Percentiles rank a stretch among this genome's conserved stretches.
Evolutionary conservation across 2,113 vertebrate genomes (phyloP).

Genomic region (Pseudonaja textilis): DNA sequence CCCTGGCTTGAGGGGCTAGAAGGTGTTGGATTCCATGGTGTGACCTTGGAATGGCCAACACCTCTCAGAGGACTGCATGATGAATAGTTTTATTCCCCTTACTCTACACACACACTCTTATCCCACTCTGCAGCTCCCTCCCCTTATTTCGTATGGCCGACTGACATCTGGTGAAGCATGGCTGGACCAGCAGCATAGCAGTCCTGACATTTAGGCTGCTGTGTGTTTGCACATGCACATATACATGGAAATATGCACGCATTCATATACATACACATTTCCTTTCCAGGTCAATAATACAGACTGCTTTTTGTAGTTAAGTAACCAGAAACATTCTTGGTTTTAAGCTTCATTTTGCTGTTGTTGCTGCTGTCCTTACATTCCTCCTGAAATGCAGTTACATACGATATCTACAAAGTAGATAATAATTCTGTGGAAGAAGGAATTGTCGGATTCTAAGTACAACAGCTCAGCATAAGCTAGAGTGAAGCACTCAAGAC

Average conservation of each 20-base stretch:
- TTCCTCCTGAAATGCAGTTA: not conserved
- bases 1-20: not conserved
- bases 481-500: not conserved
- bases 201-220: not conserved
- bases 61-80: not conserved
- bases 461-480: not conserved
- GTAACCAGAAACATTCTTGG: not conserved
- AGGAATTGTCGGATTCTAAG: not conserved
- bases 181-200: not conserved
- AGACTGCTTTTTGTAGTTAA: not conserved
- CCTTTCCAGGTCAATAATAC: not conserved
- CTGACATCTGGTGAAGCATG: not conserved
- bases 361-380: not conserved
- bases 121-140: not conserved
- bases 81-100: not conserved
- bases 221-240: not conserved
- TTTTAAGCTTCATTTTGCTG: not conserved
- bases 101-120: not conserved
- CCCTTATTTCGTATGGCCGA: not conserved
- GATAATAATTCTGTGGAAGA: not conserved
- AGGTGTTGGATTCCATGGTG: not conserved
- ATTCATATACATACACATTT: not conserved
- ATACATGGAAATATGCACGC: not conserved
- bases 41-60: not conserved
- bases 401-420: not conserved